Evolutionary conservation across 2,888 invertebrate genomes (phyloP), one percentile per base, ranked within the genome.

Genomic region (Pomacea canaliculata): DNA sequence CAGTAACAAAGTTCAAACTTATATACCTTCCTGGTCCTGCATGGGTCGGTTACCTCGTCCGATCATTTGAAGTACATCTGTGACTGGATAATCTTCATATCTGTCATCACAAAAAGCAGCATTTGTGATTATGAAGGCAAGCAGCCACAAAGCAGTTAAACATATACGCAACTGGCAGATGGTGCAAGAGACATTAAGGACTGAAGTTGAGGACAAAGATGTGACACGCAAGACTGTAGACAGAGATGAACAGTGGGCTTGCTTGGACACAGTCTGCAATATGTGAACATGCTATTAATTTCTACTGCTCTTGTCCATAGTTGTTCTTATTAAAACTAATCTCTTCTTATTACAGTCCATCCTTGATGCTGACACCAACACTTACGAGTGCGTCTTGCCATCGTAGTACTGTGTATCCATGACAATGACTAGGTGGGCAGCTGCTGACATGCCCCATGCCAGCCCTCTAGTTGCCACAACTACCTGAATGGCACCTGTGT

Each of bases 1-100:
- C 5, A 5, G 37, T 37, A 37, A 37, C 3, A 37, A 5, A 37
- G 37, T 37, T 37, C 37, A 37, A 37, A 37, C 37, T 27, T 46
- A 59, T 63, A 48, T 95, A 59, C 97, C 95, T 89, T 97, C 97
- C 37, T 96, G 95, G 91, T 99, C 99, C 78, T 95, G 94, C 12
- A 95, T 92, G 0, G 99, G 98, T 4, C 99, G 93, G 91, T 99
- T 98, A 0, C 99, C 99, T 71, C 97, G 93, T 0, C 99, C 99
- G 66, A 99, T 94, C 99, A 99, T 99, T 92, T 99, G 98, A 46
- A 99, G 92, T 0, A 99, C 97, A 88, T 98, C 98, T 0, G 97
- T 97, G 56, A 99, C 94, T 0, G 99, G 97, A 91, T 99, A 99
- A 92, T 99, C 99, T 91, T 99, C 98, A 92, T 99, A 87, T 27